Conservation (phyloP, 2,888 invertebrate species). For the Apotomis betuletana region DNA sequence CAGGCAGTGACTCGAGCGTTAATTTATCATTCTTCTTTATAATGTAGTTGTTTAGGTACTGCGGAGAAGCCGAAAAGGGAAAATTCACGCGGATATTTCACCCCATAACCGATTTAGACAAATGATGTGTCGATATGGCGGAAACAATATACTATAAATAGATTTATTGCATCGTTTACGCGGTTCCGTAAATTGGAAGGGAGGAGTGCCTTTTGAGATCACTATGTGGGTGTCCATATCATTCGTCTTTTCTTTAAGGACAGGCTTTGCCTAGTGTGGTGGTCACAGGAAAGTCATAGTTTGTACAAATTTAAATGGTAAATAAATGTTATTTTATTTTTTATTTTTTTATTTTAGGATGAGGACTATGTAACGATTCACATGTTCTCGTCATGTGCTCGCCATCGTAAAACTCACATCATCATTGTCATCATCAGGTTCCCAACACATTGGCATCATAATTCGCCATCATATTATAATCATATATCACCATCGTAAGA, state of each 20-base stretch:
- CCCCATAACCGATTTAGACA: constrained; percentile 32
- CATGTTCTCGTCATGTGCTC: no score
- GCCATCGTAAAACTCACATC: no score
- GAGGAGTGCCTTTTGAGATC: not conserved
- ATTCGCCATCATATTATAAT: no score
- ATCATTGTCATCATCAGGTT: no score
- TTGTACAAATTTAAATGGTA: no score
- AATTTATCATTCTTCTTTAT: constrained; percentile 27
- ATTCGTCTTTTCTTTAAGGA: not conserved
- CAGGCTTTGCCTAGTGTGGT: no score
- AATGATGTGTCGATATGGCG: constrained; percentile 32
- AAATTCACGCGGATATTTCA: constrained; percentile 20
- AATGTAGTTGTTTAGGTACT: constrained; percentile 30
- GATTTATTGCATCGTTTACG: constrained; percentile 25
- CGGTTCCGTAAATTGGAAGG: constrained; percentile 13
- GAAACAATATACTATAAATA: constrained; percentile 24
- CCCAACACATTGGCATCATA: no score
- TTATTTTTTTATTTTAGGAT: no score
- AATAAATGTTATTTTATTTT: no score
- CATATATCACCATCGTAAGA: no score
- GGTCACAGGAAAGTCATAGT: no score
- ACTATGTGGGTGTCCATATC: not conserved
- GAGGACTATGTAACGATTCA: no score
- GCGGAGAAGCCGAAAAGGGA: constrained; percentile 23
- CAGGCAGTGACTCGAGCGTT: constrained; percentile 6